Evolutionary conservation across 2,113 vertebrate genomes (phyloP).

Genomic region (Porphyrio hochstetteri): DNA sequence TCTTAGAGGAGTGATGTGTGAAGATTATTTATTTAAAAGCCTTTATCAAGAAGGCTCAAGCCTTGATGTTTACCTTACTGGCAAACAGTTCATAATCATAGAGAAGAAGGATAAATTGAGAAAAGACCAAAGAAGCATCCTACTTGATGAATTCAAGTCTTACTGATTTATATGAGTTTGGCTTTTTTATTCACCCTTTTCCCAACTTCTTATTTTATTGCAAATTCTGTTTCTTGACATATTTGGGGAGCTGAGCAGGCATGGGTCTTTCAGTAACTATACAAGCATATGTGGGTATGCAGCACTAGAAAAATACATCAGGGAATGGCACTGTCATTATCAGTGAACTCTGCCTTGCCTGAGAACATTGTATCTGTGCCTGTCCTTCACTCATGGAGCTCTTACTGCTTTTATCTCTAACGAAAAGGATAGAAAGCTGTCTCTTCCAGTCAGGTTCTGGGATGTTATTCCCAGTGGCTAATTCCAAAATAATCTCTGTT

Average conservation of each 20-base stretch:
- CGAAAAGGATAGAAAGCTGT: not conserved
- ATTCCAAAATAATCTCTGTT: not conserved
- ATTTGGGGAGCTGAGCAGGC: not conserved
- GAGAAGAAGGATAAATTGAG: not conserved
- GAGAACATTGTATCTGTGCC: not conserved
- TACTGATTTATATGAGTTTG: not conserved
- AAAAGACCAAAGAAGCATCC: not conserved
- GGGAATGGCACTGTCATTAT: not conserved
- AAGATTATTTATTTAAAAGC: not conserved
- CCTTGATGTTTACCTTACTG: not conserved
- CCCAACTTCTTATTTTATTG: not conserved
- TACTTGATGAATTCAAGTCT: not conserved
- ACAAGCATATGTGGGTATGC: not conserved
- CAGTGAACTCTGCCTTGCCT: not conserved
- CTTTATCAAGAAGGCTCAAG: not conserved
- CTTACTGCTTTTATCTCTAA: not conserved
- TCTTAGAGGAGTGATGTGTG: not conserved
- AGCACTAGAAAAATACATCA: not conserved
- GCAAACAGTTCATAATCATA: not conserved
- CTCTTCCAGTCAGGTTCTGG: not conserved
- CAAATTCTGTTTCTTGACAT: not conserved
- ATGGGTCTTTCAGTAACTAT: not conserved
- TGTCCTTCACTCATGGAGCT: not conserved
- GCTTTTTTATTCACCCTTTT: not conserved
- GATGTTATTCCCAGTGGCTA: not conserved